Evolutionary conservation across 1,140 invertebrate species (phyloP).

Genomic region (Trichonephila clavata): DNA sequence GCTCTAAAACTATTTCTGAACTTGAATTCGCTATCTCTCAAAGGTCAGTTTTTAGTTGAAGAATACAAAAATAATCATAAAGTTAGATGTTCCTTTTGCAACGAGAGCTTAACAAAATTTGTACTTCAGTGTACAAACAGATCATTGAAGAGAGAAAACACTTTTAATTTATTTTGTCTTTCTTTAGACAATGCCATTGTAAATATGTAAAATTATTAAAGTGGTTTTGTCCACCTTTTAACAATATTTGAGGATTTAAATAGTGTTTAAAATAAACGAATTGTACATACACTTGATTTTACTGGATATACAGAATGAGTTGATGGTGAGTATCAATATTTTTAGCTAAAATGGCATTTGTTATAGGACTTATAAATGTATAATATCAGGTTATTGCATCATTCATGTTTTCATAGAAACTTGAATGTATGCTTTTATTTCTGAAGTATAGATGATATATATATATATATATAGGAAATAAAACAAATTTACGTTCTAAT

Average conservation of each 20-base stretch:
- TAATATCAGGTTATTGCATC: too few relatives aligned
- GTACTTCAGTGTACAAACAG: neutral
- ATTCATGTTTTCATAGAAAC: too few relatives aligned
- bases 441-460: too few relatives aligned
- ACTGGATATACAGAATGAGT: neutral
- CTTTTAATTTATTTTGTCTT: constrained; percentile 10
- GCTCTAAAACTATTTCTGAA: neutral
- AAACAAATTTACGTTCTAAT: too few relatives aligned
- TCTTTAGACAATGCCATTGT: neutral
- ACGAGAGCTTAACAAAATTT: constrained; percentile 14
- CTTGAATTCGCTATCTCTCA: neutral
- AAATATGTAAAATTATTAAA: neutral
- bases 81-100: constrained; percentile 1
- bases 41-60: neutral
- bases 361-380: too few relatives aligned
- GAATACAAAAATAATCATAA: neutral
- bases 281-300: neutral
- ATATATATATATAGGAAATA: too few relatives aligned
- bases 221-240: neutral
- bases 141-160: neutral
- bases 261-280: neutral
- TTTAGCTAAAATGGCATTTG: too few relatives aligned
- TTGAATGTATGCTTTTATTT: too few relatives aligned
- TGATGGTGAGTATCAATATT: too few relatives aligned
- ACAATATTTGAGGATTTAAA: neutral